phyloP scores from a whole-genome alignment of 2,888 invertebrate genomes.

The Leptarthrus brevirostris region DNA sequence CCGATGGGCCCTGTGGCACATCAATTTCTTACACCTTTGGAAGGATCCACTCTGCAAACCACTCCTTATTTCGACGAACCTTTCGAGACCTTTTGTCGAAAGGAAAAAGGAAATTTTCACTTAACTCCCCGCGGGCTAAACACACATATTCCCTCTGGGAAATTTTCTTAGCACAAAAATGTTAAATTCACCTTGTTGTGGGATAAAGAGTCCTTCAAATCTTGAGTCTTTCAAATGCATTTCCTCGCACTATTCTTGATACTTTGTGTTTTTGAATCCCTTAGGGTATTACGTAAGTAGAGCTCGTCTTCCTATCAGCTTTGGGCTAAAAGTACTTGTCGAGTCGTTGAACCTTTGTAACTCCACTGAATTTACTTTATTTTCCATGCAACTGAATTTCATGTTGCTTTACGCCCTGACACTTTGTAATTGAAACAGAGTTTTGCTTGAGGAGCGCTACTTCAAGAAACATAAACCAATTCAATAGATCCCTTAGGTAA shows the following conservation, averaged over 20 bases:
- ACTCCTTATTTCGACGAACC: not conserved
- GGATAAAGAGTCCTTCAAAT: not conserved
- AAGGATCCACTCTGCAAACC: not conserved
- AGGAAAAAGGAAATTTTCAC: conserved; percentile 25
- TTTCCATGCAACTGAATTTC: not conserved
- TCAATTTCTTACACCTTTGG: conserved; percentile 21
- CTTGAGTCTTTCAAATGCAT: not conserved
- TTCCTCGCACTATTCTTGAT: not conserved
- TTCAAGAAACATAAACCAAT: not conserved
- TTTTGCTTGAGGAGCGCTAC: not conserved
- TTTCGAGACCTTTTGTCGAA: conserved; percentile 10
- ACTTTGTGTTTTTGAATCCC: conserved; percentile 22
- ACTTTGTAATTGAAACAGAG: conserved; percentile 27
- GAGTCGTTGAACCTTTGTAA: conserved; percentile 17
- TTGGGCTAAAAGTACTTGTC: conserved; percentile 11
- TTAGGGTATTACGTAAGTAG: conserved; percentile 16
- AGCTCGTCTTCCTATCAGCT: not conserved
- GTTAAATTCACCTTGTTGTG: conserved; percentile 24
- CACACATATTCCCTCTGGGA: conserved; percentile 29
- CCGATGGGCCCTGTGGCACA: conserved; percentile 1
- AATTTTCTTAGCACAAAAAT: conserved; percentile 13
- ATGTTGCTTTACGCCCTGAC: conserved; percentile 16
- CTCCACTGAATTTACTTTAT: conserved; percentile 17
- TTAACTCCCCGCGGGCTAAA: conserved; percentile 7
- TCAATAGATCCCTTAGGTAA: not conserved